These are phyloP conservation scores for Gadopsis bispinosus DNA, from an alignment of 2,797 vertebrate species.

Conservation along the genomic window DNA sequence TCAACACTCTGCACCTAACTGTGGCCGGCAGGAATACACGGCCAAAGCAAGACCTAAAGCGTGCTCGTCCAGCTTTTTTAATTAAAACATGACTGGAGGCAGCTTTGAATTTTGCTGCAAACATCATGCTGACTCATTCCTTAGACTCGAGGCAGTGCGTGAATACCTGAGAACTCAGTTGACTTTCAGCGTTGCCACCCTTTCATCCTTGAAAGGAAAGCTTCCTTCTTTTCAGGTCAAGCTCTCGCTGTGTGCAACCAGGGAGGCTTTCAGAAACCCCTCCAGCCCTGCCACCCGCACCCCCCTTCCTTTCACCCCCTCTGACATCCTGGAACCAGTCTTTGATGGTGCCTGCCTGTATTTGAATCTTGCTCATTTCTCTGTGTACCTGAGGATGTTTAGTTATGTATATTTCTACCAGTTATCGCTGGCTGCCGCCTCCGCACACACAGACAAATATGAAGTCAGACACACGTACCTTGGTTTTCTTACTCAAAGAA, in stretches of 20 bases:
- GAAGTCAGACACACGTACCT: constrained; percentile 33
- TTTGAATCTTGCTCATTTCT: constrained; percentile 62
- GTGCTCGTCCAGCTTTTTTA: constrained; percentile 62
- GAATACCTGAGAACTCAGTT: constrained; percentile 65
- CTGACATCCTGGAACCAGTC: constrained; percentile 73
- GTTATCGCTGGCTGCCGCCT: constrained; percentile 1
- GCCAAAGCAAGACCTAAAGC: constrained; percentile 32
- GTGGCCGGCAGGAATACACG: constrained; percentile 28
- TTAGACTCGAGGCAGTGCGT: constrained; percentile 52
- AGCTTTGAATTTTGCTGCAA: constrained; percentile 57
- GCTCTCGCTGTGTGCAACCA: constrained; percentile 59
- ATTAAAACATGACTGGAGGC: constrained; percentile 72
- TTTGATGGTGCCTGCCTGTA: constrained; percentile 69
- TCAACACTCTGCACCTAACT: constrained; percentile 13
- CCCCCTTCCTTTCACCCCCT: constrained; percentile 51
- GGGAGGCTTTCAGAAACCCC: constrained; percentile 51
- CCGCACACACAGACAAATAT: constrained; percentile 31
- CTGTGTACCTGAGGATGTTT: constrained; percentile 73
- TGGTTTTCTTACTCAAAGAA: constrained; percentile 63
- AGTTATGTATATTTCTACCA: constrained; percentile 70
- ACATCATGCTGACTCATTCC: constrained; percentile 75
- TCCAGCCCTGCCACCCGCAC: constrained; percentile 26
- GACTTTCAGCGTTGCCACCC: constrained; percentile 58
- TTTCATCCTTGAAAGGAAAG: constrained; percentile 75
- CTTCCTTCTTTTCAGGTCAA: constrained; percentile 69